Percentiles rank a stretch among this genome's conserved stretches.
phyloP scores from a whole-genome alignment of 2,888 invertebrate species.

The Macrophya annulata region DNA sequence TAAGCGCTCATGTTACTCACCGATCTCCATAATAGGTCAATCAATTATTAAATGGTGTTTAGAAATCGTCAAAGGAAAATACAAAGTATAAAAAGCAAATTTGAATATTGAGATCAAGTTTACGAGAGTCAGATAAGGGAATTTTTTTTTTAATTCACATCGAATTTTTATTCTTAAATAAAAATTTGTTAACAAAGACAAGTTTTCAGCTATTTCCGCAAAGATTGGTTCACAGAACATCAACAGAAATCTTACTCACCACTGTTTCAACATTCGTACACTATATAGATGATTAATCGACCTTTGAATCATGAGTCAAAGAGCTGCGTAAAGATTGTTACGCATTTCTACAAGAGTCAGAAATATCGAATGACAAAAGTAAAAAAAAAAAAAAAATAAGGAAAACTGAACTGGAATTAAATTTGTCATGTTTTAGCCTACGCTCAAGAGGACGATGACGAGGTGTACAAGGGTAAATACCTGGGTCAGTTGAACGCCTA shows the following conservation, averaged over 20 bases:
- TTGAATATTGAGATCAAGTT: too few species aligned
- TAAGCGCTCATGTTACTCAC: not conserved
- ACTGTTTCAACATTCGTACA: not conserved
- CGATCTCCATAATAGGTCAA: not conserved
- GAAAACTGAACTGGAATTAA: not conserved
- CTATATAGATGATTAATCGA: slow-evolving; percentile 1
- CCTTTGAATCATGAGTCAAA: not conserved
- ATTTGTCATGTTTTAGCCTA: slow-evolving; percentile 76
- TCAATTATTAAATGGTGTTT: not conserved
- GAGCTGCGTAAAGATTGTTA: not conserved
- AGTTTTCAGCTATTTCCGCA: not conserved
- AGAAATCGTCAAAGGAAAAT: not conserved
- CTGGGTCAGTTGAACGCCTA: slow-evolving; percentile 94
- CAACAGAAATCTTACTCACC: not conserved
- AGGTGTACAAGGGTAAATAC: slow-evolving; percentile 89
- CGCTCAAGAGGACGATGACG: slow-evolving; percentile 85
- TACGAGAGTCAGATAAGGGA: too few species aligned
- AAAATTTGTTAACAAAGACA: not conserved
- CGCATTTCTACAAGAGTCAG: not conserved
- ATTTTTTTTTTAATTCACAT: too few species aligned
- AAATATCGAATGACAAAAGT: not conserved
- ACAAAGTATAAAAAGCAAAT: not conserved
- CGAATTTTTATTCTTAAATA: not conserved
- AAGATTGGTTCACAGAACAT: not conserved
- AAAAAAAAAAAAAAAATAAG: not conserved